A percentile compares a stretch with the other conserved stretches of the same genome.
Evolutionary conservation across 2,888 invertebrate genomes (phyloP).

Genomic region (Boloria selene): DNA sequence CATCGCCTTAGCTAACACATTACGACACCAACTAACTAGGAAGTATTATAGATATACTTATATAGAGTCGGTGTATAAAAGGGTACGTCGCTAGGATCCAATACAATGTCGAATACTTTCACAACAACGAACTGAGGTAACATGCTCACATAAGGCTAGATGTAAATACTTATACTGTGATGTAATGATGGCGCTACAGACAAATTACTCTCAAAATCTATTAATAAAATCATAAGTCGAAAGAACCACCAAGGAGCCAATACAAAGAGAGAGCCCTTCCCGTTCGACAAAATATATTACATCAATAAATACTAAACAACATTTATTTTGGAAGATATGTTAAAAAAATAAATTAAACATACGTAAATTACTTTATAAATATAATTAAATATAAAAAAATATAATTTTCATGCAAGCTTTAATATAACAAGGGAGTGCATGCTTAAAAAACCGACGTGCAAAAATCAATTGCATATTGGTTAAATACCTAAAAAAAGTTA

Average conservation of each 20-base stretch:
- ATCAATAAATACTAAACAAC: conserved; percentile 68
- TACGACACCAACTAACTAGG: conserved; percentile 72
- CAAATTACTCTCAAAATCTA: conserved; percentile 27
- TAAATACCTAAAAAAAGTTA: conserved; percentile 43
- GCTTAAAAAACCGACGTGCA: conserved; percentile 61
- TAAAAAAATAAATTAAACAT: conserved; percentile 51
- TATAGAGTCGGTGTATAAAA: conserved; percentile 28
- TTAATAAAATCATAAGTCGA: conserved; percentile 30
- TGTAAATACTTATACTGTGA: conserved; percentile 19
- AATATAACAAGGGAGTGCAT: conserved; percentile 65
- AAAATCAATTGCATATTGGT: conserved; percentile 38
- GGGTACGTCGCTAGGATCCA: conserved; percentile 31
- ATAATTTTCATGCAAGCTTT: conserved; percentile 76
- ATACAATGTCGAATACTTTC: conserved; percentile 26
- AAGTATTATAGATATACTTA: conserved; percentile 35
- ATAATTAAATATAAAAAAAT: conserved; percentile 52
- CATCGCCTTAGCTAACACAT: conserved; percentile 56
- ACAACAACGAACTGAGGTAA: conserved; percentile 30
- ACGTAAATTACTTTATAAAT: conserved; percentile 50
- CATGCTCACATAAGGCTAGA: conserved; percentile 33
- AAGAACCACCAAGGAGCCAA: conserved; percentile 27
- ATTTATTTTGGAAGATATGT: conserved; percentile 81
- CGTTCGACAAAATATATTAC: conserved; percentile 34
- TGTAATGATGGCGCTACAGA: conserved; percentile 31
- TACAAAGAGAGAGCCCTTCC: conserved; percentile 34